Evolutionary conservation across 2,113 vertebrate species (phyloP), one percentile per base, ranked within the genome.

Genomic region (Diglossa brunneiventris): DNA sequence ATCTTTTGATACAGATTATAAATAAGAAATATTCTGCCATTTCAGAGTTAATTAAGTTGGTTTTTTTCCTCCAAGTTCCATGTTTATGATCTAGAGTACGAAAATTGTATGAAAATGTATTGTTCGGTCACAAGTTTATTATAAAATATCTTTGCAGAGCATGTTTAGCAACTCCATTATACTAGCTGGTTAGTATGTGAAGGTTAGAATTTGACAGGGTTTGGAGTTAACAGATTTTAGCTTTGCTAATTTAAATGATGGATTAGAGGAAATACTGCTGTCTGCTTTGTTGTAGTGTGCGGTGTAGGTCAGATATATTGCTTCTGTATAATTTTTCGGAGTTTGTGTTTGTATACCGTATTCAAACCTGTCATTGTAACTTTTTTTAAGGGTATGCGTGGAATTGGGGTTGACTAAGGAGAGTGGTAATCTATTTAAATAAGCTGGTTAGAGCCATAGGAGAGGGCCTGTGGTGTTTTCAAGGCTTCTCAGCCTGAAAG

Each of bases 381-480:
- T 95, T 96, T 86, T 96, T 95, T 96, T 89, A 94, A 96, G 81
- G 81, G 52, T 96, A 61, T 94, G 77, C 78, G 66, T 96, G 76
- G 78, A 96, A 76, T 94, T 96, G 79, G 77, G 26, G 15, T 92
- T 96, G 90, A 68, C 95, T 89, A 83, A 90, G 83, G 85, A 94
- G 79, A 94, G 89, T 95, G 91, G 96, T 98, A 95, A 97, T 96
- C 83, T 94, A 50, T 96, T 97, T 97, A 96, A 97, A 95, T 91
- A 95, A 95, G 92, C 89, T 97, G 90, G 88, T 96, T 95, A 90
- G 92, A 95, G 90, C 81, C 95, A 84, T 90, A 94, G 87, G 94
- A 93, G 75, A 91, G 95, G 96, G 94, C 96, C 95, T 97, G 94
- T 56, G 74, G 97, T 97, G 97, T 98, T 98, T 97, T 98, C 96